Evolutionary conservation across 2,113 vertebrate species (phyloP).

Genomic region (Nibea coibor): DNA sequence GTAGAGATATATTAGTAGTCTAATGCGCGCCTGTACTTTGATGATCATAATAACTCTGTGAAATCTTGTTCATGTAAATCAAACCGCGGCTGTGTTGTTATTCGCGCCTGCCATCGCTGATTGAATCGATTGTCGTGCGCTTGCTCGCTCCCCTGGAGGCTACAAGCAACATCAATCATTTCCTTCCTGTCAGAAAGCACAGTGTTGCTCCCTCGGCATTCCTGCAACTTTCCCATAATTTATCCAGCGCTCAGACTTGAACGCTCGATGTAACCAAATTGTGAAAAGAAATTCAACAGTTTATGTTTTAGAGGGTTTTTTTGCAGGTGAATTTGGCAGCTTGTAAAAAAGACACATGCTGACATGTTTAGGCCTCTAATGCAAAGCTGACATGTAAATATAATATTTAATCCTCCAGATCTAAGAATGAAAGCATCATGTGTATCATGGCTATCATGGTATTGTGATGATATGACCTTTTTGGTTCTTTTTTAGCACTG

Average conservation of each 20-base stretch:
- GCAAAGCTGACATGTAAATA: neutral
- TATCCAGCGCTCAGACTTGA: constrained; percentile 26
- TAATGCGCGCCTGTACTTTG: constrained; percentile 25
- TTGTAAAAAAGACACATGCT: constrained; percentile 17
- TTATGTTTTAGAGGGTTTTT: constrained; percentile 2
- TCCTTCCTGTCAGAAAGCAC: constrained; percentile 48
- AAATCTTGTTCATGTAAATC: constrained; percentile 48
- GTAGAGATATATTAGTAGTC: neutral
- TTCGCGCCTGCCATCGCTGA: constrained; percentile 47
- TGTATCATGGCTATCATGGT: neutral
- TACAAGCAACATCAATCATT: constrained; percentile 69
- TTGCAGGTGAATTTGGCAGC: neutral
- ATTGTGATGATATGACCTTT: neutral
- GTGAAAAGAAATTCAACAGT: constrained; percentile 27
- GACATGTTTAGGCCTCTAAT: constrained; percentile 15
- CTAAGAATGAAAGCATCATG: neutral
- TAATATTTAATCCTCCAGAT: constrained; percentile 1
- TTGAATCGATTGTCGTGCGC: constrained; percentile 62
- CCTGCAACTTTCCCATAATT: constrained; percentile 64
- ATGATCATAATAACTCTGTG: constrained; percentile 47
- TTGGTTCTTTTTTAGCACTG: neutral
- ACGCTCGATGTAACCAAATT: constrained; percentile 8
- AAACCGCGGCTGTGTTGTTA: constrained; percentile 31
- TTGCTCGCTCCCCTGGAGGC: constrained; percentile 62
- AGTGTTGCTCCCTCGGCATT: constrained; percentile 36